Conservation (phyloP, 2,113 vertebrate genomes). For the Percina caprodes region DNA sequence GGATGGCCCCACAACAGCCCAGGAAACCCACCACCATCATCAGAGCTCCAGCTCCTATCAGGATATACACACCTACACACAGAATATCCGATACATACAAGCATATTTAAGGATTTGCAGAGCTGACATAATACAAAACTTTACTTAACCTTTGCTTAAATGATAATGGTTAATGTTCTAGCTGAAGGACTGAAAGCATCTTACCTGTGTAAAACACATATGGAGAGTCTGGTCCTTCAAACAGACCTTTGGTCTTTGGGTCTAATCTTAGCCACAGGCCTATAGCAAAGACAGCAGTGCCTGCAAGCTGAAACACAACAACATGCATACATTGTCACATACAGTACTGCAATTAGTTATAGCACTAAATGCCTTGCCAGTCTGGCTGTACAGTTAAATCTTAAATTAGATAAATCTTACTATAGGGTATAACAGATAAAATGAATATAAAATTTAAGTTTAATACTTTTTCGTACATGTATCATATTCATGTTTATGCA, state of each 20-base stretch:
- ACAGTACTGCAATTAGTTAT: neutral
- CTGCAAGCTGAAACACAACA: constrained; percentile 69
- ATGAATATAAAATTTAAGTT: neutral
- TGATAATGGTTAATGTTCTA: neutral
- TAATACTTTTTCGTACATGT: neutral
- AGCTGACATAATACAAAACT: neutral
- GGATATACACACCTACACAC: constrained; percentile 91
- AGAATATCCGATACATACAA: constrained; percentile 2
- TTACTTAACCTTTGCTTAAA: neutral
- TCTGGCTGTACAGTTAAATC: neutral
- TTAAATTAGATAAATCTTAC: neutral
- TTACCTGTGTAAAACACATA: constrained; percentile 78
- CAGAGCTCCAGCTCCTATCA: constrained; percentile 94
- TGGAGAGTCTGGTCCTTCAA: constrained; percentile 70
- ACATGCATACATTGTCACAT: neutral
- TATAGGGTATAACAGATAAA: neutral
- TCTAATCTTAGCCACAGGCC: constrained; percentile 76
- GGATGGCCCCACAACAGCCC: constrained; percentile 95
- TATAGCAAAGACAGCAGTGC: constrained; percentile 73
- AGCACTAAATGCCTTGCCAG: neutral
- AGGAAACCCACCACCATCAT: constrained; percentile 99
- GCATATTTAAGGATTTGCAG: constrained; percentile 6
- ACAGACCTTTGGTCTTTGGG: constrained; percentile 74
- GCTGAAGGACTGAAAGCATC: neutral
- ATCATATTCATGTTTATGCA: neutral